phyloP scores from a whole-genome alignment of 2,888 invertebrate species.

The Zygaena filipendulae region DNA sequence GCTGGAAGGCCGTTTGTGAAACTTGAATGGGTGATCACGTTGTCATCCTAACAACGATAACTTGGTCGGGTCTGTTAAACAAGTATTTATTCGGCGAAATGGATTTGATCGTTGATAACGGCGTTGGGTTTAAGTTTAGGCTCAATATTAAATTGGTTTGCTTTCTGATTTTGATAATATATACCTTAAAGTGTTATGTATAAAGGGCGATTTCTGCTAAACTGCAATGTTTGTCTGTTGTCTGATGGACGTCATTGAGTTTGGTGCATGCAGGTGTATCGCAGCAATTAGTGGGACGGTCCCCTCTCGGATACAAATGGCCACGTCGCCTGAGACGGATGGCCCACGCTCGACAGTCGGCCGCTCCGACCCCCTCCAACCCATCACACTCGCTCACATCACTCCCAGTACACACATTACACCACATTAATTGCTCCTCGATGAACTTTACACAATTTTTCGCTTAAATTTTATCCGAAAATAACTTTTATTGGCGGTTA shows the following conservation, averaged over 20 bases:
- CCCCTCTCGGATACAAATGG: conserved; percentile 46
- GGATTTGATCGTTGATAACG: conserved; percentile 24
- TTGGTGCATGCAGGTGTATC: conserved; percentile 37
- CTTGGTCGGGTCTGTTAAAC: conserved; percentile 42
- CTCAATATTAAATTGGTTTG: no score
- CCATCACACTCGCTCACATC: conserved; percentile 15
- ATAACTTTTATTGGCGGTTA: no score
- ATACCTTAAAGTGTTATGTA: no score
- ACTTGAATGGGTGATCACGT: conserved; percentile 61
- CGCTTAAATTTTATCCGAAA: no score
- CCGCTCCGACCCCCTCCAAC: conserved; percentile 18
- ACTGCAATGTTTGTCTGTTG: no score
- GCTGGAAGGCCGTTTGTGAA: conserved; percentile 52
- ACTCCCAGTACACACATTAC: conserved; percentile 28
- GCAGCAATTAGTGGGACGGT: conserved; percentile 53
- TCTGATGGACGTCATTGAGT: no score
- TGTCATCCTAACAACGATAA: conserved; percentile 49
- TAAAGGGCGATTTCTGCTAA: no score
- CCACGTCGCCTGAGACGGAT: conserved; percentile 46
- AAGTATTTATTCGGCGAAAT: conserved; percentile 36
- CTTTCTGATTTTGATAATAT: conserved; percentile 9
- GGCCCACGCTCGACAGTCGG: conserved; percentile 19
- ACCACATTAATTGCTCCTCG: conserved; percentile 43
- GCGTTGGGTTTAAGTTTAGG: no score
- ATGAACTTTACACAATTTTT: conserved; percentile 34